Evolutionary conservation across 2,888 invertebrate genomes (phyloP), one percentile per base, ranked within the genome.

Genomic region (Dryobota labecula): DNA sequence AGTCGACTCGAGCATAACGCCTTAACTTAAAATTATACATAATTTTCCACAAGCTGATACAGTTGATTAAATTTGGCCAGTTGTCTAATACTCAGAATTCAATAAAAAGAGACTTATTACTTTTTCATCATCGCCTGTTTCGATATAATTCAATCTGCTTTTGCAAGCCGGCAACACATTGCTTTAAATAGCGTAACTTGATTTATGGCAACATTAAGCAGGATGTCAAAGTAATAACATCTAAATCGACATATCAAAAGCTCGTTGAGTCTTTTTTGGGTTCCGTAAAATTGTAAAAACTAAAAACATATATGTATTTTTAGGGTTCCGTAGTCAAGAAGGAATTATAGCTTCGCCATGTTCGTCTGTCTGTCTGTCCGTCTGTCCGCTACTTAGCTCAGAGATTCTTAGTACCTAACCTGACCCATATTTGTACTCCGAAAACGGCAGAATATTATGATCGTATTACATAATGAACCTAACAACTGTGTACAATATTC

Each of bases 171-270:
- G 73, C 30, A 82, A 78, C 83, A 68, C 53, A 65, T 79, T 82
- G 83, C 67, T 49, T 24, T 61, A 53, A 82, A 78, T 61, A 36
- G 54, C 64, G 38, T 64, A 24, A 36, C 9, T 57, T 83, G 74
- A 80, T 73, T 83, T 79, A 80, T 83, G 53, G 49, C 70, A 67
- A 64, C 61, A 83, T 67, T 67, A 65, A 57, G n/a, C 43, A 18
- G 20, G 9, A 15, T 64, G 67, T 67, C 63, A 57, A 61, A 79
- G 56, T 66, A 73, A 80, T 82, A 67, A 57, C n/a, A 56, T 47
- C 24, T 41, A 73, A 70, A 70, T 79, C 43, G 58, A 67, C 64
- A 61, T 36, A 80, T 83, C 30, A 73, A 83, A 80, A 9, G 20
- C 20, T 79, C 75, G 41, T 79, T 64, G 24, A 18, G 9, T 15